Percentiles rank a stretch among this genome's conserved stretches.
phyloP scores from a whole-genome alignment of 2,797 vertebrate species.

The Phoeniculus purpureus region DNA sequence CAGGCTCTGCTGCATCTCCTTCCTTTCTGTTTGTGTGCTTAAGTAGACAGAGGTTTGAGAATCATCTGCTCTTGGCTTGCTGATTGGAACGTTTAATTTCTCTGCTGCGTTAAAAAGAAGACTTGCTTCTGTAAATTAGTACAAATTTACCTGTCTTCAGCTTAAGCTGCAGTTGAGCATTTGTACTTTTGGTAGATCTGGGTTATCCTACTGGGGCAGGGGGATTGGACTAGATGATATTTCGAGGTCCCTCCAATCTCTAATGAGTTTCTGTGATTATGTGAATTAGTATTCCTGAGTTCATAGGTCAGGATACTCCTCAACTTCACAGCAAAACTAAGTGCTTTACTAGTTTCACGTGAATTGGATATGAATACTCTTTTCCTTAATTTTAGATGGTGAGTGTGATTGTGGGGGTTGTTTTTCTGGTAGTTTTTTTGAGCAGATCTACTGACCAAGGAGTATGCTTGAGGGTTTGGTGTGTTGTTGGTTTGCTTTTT shows the following conservation, averaged over 20 bases:
- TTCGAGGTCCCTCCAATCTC: too few species aligned
- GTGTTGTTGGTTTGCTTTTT: too few species aligned
- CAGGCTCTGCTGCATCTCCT: conserved; percentile 41
- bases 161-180: not conserved
- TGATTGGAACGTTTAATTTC: not conserved
- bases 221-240: too few species aligned
- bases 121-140: not conserved
- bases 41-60: not conserved
- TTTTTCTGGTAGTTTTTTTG: not conserved
- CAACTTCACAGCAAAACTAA: not conserved
- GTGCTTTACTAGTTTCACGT: not conserved
- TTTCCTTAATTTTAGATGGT: not conserved
- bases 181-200: not conserved
- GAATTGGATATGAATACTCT: not conserved
- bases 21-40: not conserved
- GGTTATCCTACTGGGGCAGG: too few species aligned
- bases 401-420: not conserved
- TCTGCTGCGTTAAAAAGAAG: not conserved
- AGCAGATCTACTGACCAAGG: not conserved
- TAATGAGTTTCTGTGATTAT: too few species aligned
- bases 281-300: not conserved
- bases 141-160: not conserved
- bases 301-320: not conserved
- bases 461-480: not conserved
- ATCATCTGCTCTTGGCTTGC: not conserved